Evolutionary conservation across 2,888 invertebrate genomes (phyloP), one percentile per base, ranked within the genome.

Genomic region (Papilio protenor): DNA sequence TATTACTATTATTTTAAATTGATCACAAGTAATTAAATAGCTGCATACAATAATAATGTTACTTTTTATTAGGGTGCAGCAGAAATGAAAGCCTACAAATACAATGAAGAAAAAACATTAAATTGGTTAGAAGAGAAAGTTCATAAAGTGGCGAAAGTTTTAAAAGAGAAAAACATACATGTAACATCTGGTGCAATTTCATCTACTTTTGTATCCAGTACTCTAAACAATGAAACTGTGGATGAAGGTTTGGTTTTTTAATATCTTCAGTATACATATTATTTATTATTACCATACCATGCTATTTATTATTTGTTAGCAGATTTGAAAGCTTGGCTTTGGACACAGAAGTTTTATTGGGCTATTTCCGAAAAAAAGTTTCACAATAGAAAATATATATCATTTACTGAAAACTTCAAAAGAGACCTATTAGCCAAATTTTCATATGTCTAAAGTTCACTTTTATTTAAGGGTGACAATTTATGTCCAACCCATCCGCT

Each of bases 71-170:
- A 95, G 96, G 97, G 96, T 10, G 95, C 96, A 80, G 95, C 96
- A 80, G 96, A 97, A 78, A 91, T 97, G 80, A 96, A 95, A 86
- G 98, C 97, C n/a, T 98, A 96, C 86, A 97, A 97, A 91, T 98
- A 97, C 87, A 98, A 97, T 90, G 97, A 97, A 89, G 96, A 96
- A 27, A 97, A 97, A 86, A 95, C 97, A 0, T 86, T 98, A 73
- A 90, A 92, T 45, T 98, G 98, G 98, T 91, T 98, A 47, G 95
- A 96, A 81, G 94, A 95, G n/a, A 97, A 97, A 91, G 96, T 97
- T 0, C 95, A 95, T 76, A 95, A 95, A 82, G 95, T 97, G 21
- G 95, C 96, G 0, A 95, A 95, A 81, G 95, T 96, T 47, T 90
- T 97, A 49, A 95, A 95, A 83, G 93, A 95, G 74, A 97, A 97